phyloP scores from a whole-genome alignment of 2,888 invertebrate genomes.

The Cerastoderma edule region DNA sequence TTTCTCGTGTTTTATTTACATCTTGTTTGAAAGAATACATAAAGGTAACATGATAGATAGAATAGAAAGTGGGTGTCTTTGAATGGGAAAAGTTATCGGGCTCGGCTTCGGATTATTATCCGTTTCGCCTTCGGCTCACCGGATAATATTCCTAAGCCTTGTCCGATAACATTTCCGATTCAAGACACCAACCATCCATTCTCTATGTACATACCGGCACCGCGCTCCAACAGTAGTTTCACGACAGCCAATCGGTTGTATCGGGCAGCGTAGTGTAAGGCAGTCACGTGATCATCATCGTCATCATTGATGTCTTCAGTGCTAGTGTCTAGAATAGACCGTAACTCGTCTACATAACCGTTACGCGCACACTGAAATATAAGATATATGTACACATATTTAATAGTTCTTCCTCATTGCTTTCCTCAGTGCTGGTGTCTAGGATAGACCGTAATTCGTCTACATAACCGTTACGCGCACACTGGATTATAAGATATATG shows the following conservation, averaged over 20 bases:
- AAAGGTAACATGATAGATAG: background rate
- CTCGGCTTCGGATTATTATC: background rate
- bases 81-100: background rate
- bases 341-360: slow-evolving; percentile 67
- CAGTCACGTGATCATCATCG: slow-evolving; percentile 80
- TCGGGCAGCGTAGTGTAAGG: slow-evolving; percentile 84
- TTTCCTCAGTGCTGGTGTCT: slow-evolving; percentile 51
- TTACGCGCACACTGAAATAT: slow-evolving; percentile 77
- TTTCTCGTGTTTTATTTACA: too few species aligned
- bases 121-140: background rate
- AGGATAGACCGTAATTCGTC: slow-evolving; percentile 29
- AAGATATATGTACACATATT: background rate
- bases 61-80: background rate
- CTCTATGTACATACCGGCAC: slow-evolving; percentile 80
- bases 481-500: background rate
- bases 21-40: background rate
- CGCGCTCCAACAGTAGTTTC: slow-evolving; percentile 77
- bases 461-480: background rate
- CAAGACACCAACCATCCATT: too few species aligned
- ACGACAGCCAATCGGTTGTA: slow-evolving; percentile 81
- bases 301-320: slow-evolving; percentile 75
- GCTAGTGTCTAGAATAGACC: slow-evolving; percentile 48
- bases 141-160: background rate
- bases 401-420: slow-evolving; percentile 65
- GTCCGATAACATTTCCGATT: too few species aligned